These are phyloP conservation scores for Pristionchus fissidentatus DNA, from an alignment of 2,888 invertebrate species.

Conservation along the genomic window DNA sequence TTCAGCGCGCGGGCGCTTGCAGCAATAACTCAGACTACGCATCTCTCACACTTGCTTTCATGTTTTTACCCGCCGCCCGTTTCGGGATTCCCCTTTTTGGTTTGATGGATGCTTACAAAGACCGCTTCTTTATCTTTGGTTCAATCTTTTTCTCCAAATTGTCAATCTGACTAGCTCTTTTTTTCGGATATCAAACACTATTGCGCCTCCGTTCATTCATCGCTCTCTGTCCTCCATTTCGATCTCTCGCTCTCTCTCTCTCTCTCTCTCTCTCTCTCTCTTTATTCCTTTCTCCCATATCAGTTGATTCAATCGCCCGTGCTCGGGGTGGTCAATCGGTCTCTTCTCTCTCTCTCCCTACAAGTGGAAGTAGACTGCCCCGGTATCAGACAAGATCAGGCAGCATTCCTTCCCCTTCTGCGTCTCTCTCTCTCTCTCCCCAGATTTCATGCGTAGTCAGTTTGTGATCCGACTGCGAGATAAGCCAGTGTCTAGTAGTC, in stretches of 20 bases:
- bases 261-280: neutral
- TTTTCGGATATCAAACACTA: too few relatives aligned
- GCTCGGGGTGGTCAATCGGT: neutral
- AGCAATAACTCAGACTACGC: too few relatives aligned
- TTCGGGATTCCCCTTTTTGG: too few relatives aligned
- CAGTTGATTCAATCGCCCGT: conserved; percentile 33
- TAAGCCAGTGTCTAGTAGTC: too few relatives aligned
- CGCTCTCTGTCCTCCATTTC: conserved; percentile 32
- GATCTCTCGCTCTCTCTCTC: neutral
- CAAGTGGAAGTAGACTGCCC: neutral
- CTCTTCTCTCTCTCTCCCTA: neutral
- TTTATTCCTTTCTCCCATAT: neutral
- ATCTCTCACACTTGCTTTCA: too few relatives aligned
- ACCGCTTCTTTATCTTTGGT: too few relatives aligned
- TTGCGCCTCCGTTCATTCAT: neutral
- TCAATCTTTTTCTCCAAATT: too few relatives aligned
- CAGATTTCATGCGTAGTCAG: too few relatives aligned
- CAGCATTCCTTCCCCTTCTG: neutral
- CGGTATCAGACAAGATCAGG: conserved; percentile 12
- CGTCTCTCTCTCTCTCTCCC: neutral
- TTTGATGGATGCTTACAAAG: too few relatives aligned
- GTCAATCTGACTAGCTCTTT: too few relatives aligned
- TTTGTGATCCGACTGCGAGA: neutral
- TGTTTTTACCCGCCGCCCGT: too few relatives aligned
- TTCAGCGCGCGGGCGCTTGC: too few relatives aligned